Conservation (phyloP, 2,888 invertebrate species). For the Pammene aurita region DNA sequence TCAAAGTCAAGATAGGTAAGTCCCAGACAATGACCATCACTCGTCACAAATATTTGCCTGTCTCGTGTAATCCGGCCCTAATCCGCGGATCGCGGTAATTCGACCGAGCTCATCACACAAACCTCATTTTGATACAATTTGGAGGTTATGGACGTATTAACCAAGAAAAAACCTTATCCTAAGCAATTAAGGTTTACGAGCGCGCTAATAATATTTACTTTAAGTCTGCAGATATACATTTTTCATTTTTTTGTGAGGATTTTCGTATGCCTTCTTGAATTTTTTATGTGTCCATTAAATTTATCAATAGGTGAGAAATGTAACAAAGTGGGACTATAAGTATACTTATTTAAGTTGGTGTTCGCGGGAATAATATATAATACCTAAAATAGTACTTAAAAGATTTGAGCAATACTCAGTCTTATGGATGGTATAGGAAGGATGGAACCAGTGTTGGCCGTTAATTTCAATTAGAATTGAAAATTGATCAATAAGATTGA, state of each 20-base stretch:
- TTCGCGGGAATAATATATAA: no score
- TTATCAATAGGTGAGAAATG: no score
- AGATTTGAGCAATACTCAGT: no score
- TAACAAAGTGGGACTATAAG: no score
- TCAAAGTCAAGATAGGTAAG: conserved; percentile 19
- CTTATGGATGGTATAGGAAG: no score
- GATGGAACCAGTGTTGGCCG: no score
- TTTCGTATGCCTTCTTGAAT: no score
- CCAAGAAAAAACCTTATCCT: conserved; percentile 31
- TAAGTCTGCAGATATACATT: background rate
- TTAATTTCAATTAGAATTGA: no score
- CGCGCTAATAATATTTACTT: background rate
- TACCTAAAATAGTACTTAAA: no score
- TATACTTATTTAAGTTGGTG: no score
- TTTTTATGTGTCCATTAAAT: no score
- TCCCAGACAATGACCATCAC: conserved; percentile 48
- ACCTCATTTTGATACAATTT: conserved; percentile 47
- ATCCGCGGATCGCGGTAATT: conserved; percentile 46
- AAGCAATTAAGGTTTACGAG: conserved; percentile 37
- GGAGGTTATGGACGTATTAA: conserved; percentile 50
- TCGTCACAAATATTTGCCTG: conserved; percentile 59
- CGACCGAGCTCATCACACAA: conserved; percentile 33
- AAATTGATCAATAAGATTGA: no score
- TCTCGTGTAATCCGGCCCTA: conserved; percentile 44
- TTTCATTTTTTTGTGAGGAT: background rate